phyloP scores from a whole-genome alignment of 2,113 vertebrate genomes.

The Protobothrops mucrosquamatus region DNA sequence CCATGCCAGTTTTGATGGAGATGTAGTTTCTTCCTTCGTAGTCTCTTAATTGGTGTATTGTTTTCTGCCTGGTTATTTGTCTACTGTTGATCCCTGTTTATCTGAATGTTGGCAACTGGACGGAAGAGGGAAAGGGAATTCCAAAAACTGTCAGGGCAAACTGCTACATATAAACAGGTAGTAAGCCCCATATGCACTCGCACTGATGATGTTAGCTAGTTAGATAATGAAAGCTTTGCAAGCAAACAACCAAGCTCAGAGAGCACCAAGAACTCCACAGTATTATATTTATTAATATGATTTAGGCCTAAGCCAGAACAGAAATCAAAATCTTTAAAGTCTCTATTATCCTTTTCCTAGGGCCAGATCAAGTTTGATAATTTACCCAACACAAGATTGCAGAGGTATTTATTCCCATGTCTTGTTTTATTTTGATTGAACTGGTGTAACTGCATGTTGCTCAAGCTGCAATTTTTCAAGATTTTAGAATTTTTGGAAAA shows the following conservation, averaged over 20 bases:
- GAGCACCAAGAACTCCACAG: background rate
- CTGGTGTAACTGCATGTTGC: background rate
- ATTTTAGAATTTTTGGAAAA: background rate
- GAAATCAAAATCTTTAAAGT: background rate
- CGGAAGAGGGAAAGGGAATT: background rate
- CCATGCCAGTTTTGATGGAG: background rate
- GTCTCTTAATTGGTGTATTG: background rate
- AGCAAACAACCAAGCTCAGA: background rate
- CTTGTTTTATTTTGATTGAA: background rate
- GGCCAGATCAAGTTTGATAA: background rate
- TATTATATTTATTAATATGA: background rate
- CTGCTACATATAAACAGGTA: background rate
- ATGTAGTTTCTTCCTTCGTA: background rate
- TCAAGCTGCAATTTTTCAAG: background rate
- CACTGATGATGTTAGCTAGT: background rate
- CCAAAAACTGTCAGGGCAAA: background rate
- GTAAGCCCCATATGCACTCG: background rate
- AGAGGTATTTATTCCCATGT: background rate
- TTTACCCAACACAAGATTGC: background rate
- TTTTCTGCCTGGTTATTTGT: background rate
- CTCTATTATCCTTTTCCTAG: background rate
- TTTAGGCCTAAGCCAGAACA: background rate
- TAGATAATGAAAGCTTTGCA: background rate
- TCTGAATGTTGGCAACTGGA: background rate
- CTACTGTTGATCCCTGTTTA: background rate